Evolutionary conservation across 2,797 vertebrate genomes (phyloP).

Genomic region (Arrhamphus sclerolepis): DNA sequence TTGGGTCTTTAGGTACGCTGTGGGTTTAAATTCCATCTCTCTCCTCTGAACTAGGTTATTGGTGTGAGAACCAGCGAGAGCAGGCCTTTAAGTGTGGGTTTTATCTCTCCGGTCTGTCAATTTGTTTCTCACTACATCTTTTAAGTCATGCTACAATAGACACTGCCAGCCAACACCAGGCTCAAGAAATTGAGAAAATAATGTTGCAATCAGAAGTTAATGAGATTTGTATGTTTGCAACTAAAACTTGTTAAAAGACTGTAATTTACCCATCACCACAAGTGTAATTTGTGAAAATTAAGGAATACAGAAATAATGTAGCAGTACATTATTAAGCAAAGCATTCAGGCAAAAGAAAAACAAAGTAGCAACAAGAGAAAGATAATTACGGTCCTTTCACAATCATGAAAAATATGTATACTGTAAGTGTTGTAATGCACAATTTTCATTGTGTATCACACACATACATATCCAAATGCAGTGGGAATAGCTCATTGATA

Average conservation of each 20-base stretch:
- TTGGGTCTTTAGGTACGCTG: constrained; percentile 7
- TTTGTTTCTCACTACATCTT: constrained; percentile 5
- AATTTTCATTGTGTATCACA: constrained; percentile 36
- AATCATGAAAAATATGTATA: constrained; percentile 1
- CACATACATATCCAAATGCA: constrained; percentile 31
- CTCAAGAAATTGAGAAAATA: neutral
- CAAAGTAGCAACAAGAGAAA: constrained; percentile 13
- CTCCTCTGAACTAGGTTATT: constrained; percentile 37
- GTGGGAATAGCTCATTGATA: constrained; percentile 60
- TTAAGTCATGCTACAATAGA: neutral
- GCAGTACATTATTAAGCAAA: constrained; percentile 9
- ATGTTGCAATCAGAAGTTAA: neutral
- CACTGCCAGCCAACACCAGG: constrained; percentile 1
- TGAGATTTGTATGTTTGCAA: neutral
- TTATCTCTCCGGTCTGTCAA: constrained; percentile 6
- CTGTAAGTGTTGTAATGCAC: constrained; percentile 23
- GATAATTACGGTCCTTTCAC: constrained; percentile 8
- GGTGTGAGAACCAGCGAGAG: constrained; percentile 27
- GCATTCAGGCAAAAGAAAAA: constrained; percentile 4
- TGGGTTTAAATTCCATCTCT: constrained; percentile 36
- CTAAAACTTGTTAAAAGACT: neutral
- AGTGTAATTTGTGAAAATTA: neutral
- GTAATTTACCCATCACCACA: neutral
- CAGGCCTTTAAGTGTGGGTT: constrained; percentile 8
- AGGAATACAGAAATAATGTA: constrained; percentile 2